Evolutionary conservation across 2,113 vertebrate species (phyloP).

Genomic region (Ibidorhyncha struthersii): DNA sequence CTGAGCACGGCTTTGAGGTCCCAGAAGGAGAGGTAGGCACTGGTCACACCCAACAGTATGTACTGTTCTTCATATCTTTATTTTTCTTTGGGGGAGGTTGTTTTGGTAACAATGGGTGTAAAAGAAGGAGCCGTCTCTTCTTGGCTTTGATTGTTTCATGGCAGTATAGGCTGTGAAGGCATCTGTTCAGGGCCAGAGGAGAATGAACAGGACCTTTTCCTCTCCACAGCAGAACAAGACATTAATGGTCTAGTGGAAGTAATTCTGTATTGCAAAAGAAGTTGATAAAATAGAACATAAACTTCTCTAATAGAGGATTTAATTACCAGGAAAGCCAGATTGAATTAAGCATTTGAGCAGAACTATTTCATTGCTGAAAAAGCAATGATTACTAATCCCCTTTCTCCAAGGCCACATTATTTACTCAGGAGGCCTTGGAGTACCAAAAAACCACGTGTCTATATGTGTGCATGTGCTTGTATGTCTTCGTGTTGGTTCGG

Average conservation of each 20-base stretch:
- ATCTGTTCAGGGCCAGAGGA: background rate
- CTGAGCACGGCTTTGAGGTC: background rate
- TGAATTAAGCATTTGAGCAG: conserved; percentile 46
- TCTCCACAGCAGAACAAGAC: background rate
- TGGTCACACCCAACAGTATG: background rate
- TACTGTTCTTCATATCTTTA: background rate
- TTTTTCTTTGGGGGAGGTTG: background rate
- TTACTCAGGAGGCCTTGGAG: background rate
- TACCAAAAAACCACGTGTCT: background rate
- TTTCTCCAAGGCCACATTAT: conserved; percentile 9
- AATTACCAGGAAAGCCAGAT: conserved; percentile 50
- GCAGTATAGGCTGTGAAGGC: background rate
- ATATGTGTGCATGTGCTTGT: background rate
- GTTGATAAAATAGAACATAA: conserved; percentile 73
- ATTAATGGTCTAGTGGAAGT: conserved; percentile 41
- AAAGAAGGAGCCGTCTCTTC: background rate
- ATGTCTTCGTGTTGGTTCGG: background rate
- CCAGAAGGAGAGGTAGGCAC: background rate
- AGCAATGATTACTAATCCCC: conserved; percentile 23
- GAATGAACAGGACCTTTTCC: background rate
- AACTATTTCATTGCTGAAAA: conserved; percentile 46
- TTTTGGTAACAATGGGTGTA: background rate
- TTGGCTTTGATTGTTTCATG: background rate
- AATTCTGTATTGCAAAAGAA: conserved; percentile 38
- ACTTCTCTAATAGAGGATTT: conserved; percentile 49